Evolutionary conservation across 2,113 vertebrate species (phyloP).

Genomic region (human (Homo sapiens)): GRCh38 chr5:173402501-173403000

Average conservation of each 20-base stretch:
- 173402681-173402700: slow-evolving; percentile 81
- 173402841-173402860: too few species aligned
- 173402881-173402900: too few species aligned
- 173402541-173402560: slow-evolving; percentile 77
- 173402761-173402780: slow-evolving; percentile 76
- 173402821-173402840: too few species aligned
- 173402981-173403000: too few species aligned
- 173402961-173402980: too few species aligned
- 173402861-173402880: too few species aligned
- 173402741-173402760: slow-evolving; percentile 75
- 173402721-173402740: slow-evolving; percentile 80
- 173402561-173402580: slow-evolving; percentile 74
- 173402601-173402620: slow-evolving; percentile 87
- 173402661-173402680: slow-evolving; percentile 81
- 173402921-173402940: too few species aligned
- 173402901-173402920: too few species aligned
- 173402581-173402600: slow-evolving; percentile 84
- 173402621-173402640: slow-evolving; percentile 74
- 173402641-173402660: slow-evolving; percentile 75
- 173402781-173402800: too few species aligned
- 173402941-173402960: too few species aligned
- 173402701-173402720: slow-evolving; percentile 80
- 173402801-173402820: too few species aligned
- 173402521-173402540: slow-evolving; percentile 77
- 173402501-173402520: slow-evolving; percentile 78